These are phyloP conservation scores for Dreissena rostriformis DNA, from an alignment of 1,140 invertebrate species.

Conservation along the genomic window DNA sequence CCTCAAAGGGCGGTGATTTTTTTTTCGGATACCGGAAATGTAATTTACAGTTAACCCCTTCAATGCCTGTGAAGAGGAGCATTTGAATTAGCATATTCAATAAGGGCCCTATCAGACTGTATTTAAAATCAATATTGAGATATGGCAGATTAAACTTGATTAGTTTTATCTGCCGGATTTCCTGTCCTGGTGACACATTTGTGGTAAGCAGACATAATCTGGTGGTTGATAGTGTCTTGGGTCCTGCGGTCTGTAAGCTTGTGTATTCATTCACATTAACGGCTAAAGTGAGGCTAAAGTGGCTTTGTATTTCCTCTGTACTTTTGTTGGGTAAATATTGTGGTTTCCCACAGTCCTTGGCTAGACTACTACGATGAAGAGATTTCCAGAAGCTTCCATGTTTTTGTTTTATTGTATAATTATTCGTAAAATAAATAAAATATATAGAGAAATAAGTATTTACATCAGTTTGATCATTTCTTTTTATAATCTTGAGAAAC, in stretches of 20 bases:
- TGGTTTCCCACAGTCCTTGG: too few species aligned
- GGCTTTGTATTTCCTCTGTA: too few species aligned
- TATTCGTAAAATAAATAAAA: too few species aligned
- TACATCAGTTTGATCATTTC: too few species aligned
- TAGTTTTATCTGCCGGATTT: constrained; percentile 50
- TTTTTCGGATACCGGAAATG: background rate
- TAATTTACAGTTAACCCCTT: constrained; percentile 5
- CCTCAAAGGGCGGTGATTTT: too few species aligned
- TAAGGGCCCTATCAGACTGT: background rate
- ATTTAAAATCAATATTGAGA: constrained; percentile 52
- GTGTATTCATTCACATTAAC: constrained; percentile 3
- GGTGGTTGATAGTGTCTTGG: background rate
- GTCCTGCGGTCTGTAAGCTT: background rate
- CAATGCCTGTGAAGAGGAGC: background rate
- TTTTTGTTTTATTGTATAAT: too few species aligned
- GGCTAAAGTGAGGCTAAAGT: background rate
- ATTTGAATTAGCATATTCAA: constrained; percentile 1
- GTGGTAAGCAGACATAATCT: background rate
- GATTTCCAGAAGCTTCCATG: too few species aligned
- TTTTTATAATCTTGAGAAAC: too few species aligned
- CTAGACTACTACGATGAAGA: too few species aligned
- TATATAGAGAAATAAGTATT: too few species aligned
- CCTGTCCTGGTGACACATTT: constrained; percentile 48
- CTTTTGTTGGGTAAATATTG: too few species aligned
- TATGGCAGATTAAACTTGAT: constrained; percentile 40